Conservation (phyloP, 2,113 vertebrate species). For the Cranoglanis bouderius region DNA sequence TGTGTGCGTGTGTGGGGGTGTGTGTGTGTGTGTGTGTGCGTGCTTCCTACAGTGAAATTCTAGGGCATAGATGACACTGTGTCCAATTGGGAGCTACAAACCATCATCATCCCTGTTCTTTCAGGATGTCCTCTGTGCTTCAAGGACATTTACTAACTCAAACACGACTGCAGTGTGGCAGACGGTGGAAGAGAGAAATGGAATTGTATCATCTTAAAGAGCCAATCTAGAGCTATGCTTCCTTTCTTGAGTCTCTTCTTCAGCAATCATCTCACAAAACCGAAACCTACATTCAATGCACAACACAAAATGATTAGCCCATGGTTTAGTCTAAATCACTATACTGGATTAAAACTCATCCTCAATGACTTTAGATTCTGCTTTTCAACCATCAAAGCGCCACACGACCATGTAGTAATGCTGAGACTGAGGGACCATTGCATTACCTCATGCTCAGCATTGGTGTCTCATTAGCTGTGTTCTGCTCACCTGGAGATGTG, state of each 20-base stretch:
- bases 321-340: not conserved
- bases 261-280: not conserved
- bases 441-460: constrained; percentile 45
- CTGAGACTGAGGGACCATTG: constrained; percentile 36
- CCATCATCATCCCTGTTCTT: constrained; percentile 53
- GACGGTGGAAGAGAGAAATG: not conserved
- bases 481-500: constrained; percentile 59
- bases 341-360: not conserved
- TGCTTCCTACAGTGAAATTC: constrained; percentile 45
- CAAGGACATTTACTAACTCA: constrained; percentile 54
- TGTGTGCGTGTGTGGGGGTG: constrained; percentile 19
- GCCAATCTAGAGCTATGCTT: not conserved
- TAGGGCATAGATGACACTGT: constrained; percentile 51
- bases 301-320: not conserved
- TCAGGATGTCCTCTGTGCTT: constrained; percentile 47
- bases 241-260: not conserved
- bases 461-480: constrained; percentile 57
- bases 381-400: not conserved
- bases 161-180: constrained; percentile 26
- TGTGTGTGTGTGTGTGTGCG: constrained; percentile 32
- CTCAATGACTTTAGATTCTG: not conserved
- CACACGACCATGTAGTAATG: constrained; percentile 43
- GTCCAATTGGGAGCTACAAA: constrained; percentile 49
- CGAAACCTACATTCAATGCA: not conserved
- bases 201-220: not conserved